A percentile compares a stretch with the other conserved stretches of the same genome.
phyloP scores from a whole-genome alignment of 1,140 invertebrate species.

The Venustaconcha ellipsiformis region DNA sequence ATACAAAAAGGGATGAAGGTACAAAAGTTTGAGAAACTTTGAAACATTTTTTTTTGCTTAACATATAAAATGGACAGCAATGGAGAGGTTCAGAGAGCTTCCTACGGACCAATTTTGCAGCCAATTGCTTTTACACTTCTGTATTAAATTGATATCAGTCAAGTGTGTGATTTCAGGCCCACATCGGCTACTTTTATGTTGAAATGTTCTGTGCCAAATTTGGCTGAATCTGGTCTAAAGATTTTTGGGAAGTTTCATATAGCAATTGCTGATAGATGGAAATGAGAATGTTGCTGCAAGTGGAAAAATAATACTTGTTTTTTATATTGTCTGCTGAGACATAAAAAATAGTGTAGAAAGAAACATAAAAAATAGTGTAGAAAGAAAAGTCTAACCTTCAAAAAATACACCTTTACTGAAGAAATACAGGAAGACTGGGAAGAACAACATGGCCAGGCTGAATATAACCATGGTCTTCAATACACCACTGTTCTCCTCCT shows the following conservation, averaged over 20 bases:
- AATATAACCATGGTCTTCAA: conserved; percentile 56
- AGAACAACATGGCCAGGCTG: conserved; percentile 50
- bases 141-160: too few species aligned
- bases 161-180: neutral
- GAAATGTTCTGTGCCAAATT: neutral
- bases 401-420: conserved; percentile 56
- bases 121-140: too few species aligned
- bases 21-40: too few species aligned
- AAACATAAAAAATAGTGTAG: neutral
- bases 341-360: neutral
- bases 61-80: too few species aligned
- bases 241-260: neutral
- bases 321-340: neutral
- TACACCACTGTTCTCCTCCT: conserved; percentile 32
- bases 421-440: conserved; percentile 59
- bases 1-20: too few species aligned
- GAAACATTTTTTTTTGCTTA: too few species aligned
- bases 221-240: neutral
- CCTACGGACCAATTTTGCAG: too few species aligned
- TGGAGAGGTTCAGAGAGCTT: too few species aligned
- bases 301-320: neutral
- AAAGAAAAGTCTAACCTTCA: conserved; percentile 47
- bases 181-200: too few species aligned
- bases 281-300: neutral
- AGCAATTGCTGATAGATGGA: too few species aligned